Conservation (phyloP, 1,140 invertebrate species). For the Habropoda laboriosa region DNA sequence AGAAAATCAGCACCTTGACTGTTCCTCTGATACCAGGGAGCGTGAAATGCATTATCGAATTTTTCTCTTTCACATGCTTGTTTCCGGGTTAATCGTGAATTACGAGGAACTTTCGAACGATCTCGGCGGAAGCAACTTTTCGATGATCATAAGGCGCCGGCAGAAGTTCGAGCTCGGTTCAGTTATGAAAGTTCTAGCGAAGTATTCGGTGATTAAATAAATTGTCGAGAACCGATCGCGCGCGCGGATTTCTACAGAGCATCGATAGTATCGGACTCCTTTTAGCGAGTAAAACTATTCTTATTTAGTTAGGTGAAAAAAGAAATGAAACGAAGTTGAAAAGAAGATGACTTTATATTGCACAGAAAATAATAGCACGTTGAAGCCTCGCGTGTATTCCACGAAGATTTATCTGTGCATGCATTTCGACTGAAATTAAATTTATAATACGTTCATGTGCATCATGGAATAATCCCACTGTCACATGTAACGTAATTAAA, state of each 20-base stretch:
- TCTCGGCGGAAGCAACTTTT: background rate
- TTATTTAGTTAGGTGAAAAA: background rate
- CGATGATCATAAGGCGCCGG: background rate
- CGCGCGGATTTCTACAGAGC: background rate
- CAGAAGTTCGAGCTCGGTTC: slow-evolving; percentile 7
- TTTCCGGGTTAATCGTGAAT: slow-evolving; percentile 10
- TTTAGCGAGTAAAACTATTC: background rate
- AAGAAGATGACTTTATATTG: background rate
- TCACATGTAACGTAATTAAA: background rate
- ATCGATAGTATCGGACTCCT: slow-evolving; percentile 3
- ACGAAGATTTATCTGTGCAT: no score
- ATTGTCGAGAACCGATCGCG: slow-evolving; percentile 11
- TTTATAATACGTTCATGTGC: background rate
- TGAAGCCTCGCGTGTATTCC: background rate
- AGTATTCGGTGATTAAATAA: slow-evolving; percentile 23
- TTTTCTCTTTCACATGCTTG: background rate
- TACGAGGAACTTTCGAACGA: background rate
- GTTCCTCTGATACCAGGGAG: background rate
- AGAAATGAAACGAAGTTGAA: background rate
- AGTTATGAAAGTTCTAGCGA: slow-evolving; percentile 26
- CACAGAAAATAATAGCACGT: background rate
- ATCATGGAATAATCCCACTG: background rate
- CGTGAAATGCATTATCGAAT: background rate
- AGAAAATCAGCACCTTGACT: background rate
- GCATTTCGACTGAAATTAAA: no score